A percentile compares a stretch with the other conserved stretches of the same genome.
Conservation (phyloP, 2,797 vertebrate genomes). For the Diglossa cyanea region DNA sequence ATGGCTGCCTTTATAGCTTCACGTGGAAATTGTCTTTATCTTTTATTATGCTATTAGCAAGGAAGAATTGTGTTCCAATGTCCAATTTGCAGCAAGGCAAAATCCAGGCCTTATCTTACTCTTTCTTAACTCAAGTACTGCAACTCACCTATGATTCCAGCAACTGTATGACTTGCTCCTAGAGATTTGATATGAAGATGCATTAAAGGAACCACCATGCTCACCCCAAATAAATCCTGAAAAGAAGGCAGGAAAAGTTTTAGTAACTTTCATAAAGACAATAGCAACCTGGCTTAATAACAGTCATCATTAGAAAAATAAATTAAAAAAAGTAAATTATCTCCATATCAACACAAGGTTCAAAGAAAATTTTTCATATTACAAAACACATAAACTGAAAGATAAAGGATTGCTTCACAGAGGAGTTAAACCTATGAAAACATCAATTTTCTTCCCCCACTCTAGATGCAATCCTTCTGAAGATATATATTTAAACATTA, state of each 20-base stretch:
- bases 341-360: not conserved
- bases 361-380: not conserved
- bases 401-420: not conserved
- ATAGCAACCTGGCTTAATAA: not conserved
- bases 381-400: not conserved
- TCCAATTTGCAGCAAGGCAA: not conserved
- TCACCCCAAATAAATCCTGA: slow-evolving; percentile 96
- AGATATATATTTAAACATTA: not conserved
- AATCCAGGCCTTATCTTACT: not conserved
- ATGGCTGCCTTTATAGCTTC: not conserved
- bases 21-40: not conserved
- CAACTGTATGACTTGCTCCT: slow-evolving; percentile 89
- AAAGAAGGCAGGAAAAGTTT: not conserved
- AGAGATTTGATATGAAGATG: slow-evolving; percentile 91
- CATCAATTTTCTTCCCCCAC: not conserved
- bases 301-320: not conserved
- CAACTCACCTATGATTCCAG: slow-evolving; percentile 89
- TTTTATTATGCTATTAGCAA: not conserved
- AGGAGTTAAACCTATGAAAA: not conserved
- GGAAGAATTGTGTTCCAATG: not conserved
- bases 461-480: not conserved
- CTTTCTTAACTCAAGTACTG: not conserved
- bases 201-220: slow-evolving; percentile 93
- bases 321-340: not conserved
- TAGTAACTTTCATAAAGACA: not conserved